Evolutionary conservation across 2,888 invertebrate species (phyloP), one percentile per base, ranked within the genome.

Genomic region (Apoda limacodes): DNA sequence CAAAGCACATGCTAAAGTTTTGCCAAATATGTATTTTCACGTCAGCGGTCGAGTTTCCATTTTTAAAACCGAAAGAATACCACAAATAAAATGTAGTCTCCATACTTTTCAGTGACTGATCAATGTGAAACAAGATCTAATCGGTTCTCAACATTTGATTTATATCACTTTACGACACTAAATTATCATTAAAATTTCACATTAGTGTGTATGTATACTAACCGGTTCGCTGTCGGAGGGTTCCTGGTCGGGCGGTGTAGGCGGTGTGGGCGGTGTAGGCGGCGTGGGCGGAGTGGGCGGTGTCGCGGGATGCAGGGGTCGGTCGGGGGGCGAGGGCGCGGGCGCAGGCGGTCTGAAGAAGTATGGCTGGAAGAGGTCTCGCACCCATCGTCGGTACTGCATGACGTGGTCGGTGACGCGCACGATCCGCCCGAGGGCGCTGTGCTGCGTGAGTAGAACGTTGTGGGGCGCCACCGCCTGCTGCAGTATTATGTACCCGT

Each of bases 351-450:
- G 56, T 52, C 74, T 69, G 65, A 76, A 74, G 68, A 74, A 75
- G 64, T 50, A 75, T 6, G 66, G 56, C 49, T 66, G 54, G 67
- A 78, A 78, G 39, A 72, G 72, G 63, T 70, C 68, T 38, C 63
- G 67, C 58, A 75, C 76, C 78, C 75, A 74, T 51, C 74, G 69
- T 28, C 76, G 63, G 66, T 85, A 85, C 64, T 85, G 84, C 53
- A 85, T 81, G 54, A 98, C 96, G 76, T 95, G 94, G 75, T 97
- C 95, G 24, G 96, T 95, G 34, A 98, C 91, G 52, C 93, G 88
- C 52, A 98, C 87, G 48, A 98, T 92, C 52, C 97, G 88, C 21
- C 95, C 96, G 49, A 98, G 84, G 70, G 93, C 90, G 41, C 85
- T 84, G 54, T 82, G 76, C 15, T 78, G 70, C 36, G 71, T 69